These are phyloP conservation scores for Saccostrea glomerata DNA, from an alignment of 1,140 invertebrate genomes.

Conservation along the genomic window DNA sequence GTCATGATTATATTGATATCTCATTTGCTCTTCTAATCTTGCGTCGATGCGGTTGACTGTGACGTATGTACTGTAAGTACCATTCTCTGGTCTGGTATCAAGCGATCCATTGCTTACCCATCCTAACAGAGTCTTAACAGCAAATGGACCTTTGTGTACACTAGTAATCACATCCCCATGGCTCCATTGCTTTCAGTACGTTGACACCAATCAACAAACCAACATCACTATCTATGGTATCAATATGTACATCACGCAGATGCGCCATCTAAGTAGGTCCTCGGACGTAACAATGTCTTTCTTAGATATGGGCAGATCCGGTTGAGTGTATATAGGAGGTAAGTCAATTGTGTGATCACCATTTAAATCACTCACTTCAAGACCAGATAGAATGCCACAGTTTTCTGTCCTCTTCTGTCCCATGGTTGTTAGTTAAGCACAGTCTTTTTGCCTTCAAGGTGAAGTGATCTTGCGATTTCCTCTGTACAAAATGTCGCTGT, in stretches of 20 bases:
- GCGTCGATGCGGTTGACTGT: slow-evolving; percentile 29
- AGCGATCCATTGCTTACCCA: slow-evolving; percentile 46
- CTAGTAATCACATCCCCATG: slow-evolving; percentile 43
- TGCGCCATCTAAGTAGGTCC: slow-evolving; percentile 34
- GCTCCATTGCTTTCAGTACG: slow-evolving; percentile 43
- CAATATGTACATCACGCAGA: slow-evolving; percentile 36
- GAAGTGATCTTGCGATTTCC: slow-evolving; percentile 6
- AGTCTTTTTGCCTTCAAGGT: slow-evolving; percentile 41
- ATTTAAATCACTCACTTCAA: slow-evolving; percentile 44
- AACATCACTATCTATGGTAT: slow-evolving; percentile 41
- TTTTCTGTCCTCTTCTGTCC: slow-evolving; percentile 3
- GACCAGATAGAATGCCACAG: neutral
- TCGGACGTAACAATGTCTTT: neutral
- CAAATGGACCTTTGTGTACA: slow-evolving; percentile 26
- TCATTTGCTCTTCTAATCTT: slow-evolving; percentile 26
- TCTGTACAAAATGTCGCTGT: slow-evolving; percentile 51
- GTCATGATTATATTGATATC: slow-evolving; percentile 33
- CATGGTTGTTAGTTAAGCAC: slow-evolving; percentile 33
- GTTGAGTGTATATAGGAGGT: neutral
- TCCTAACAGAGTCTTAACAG: slow-evolving; percentile 41
- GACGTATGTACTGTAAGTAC: neutral
- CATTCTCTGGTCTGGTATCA: neutral
- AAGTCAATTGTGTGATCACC: slow-evolving; percentile 28
- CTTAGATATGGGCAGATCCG: neutral
- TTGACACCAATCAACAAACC: slow-evolving; percentile 50